Evolutionary conservation across 1,140 invertebrate genomes (phyloP), one percentile per base, ranked within the genome.

Genomic region (Tribolium castaneum): DNA sequence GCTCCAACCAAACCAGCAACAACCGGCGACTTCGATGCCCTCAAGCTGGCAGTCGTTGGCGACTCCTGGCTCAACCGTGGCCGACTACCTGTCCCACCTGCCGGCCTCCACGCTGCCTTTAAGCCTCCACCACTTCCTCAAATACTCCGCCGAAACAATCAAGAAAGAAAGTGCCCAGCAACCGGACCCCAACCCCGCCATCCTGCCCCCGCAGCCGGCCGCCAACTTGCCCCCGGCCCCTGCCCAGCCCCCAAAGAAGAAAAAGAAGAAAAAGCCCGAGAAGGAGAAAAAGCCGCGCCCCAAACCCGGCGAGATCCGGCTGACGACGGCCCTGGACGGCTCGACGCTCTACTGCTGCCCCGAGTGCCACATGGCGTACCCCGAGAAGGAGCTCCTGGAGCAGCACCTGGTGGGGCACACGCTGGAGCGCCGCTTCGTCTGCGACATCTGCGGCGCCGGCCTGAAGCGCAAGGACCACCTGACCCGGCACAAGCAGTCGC

Each of bases 321-420:
- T 96, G 12, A 94, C 94, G 0, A 95, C 94, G 1, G 94, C 94
- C 0, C 85, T 95, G 14, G 94, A 96, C 82, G 94, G 95, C 0
- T 94, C 93, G 19, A 94, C 94, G 0, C 84, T 96, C 0, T 96
- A 94, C 82, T 95, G 94, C 84, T 96, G 94, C 84, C 94, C 94
- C 3, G 94, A 95, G 83, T 96, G 95, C 82, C 94, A 96, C 85
- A 93, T 96, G 92, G 93, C 94, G 16, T 95, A 95, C 84, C 94
- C 94, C 0, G 94, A 96, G 83, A 91, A 94, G 59, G 94, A 94
- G 59, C 84, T 95, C 12, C 87, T 96, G 3, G 94, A 96, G 82
- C 93, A 95, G 74, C 94, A 96, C 86, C 86, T 95, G 9, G 89
- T 94, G 10, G 94, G 94, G 1, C 94, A 96, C 85, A 95, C 93